Percentiles rank a stretch among this genome's conserved stretches.
Evolutionary conservation across 2,888 invertebrate species (phyloP).

Genomic region (Watsonalla binaria): DNA sequence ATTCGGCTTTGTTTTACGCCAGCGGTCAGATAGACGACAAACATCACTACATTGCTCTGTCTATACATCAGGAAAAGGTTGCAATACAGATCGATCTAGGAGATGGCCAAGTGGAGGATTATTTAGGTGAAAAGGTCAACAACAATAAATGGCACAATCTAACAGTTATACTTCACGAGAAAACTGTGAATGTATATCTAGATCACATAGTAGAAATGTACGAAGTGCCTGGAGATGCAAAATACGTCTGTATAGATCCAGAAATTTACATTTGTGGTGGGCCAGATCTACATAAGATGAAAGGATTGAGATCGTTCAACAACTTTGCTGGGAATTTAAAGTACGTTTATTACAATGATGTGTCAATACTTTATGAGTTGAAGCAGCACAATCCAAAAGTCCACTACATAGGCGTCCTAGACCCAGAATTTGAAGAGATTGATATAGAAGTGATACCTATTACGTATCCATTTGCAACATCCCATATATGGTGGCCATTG

Average conservation of each 20-base stretch:
- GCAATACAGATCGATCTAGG: constrained; percentile 94
- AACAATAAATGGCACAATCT: constrained; percentile 93
- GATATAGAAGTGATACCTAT: constrained; percentile 93
- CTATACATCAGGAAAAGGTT: constrained; percentile 89
- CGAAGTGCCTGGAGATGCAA: constrained; percentile 82
- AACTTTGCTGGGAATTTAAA: constrained; percentile 94
- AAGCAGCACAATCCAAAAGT: constrained; percentile 92
- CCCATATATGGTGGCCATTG: constrained; percentile 94
- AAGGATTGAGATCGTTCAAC: constrained; percentile 88
- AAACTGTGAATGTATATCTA: constrained; percentile 84
- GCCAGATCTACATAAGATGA: constrained; percentile 89
- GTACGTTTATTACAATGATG: constrained; percentile 95
- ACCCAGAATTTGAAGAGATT: constrained; percentile 89
- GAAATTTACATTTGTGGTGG: constrained; percentile 96
- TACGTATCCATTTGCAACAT: constrained; percentile 93
- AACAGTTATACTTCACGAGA: constrained; percentile 89
- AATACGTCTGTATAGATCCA: constrained; percentile 92
- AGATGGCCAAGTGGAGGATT: constrained; percentile 84
- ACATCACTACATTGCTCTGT: constrained; percentile 93
- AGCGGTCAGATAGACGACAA: constrained; percentile 93
- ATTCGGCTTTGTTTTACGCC: constrained; percentile 95
- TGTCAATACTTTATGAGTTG: constrained; percentile 93
- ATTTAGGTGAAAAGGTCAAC: constrained; percentile 83
- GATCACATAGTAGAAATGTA: constrained; percentile 85
- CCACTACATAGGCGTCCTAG: constrained; percentile 87